Evolutionary conservation across 2,888 invertebrate genomes (phyloP), one percentile per base, ranked within the genome.

Genomic region (Orchestes rusci): DNA sequence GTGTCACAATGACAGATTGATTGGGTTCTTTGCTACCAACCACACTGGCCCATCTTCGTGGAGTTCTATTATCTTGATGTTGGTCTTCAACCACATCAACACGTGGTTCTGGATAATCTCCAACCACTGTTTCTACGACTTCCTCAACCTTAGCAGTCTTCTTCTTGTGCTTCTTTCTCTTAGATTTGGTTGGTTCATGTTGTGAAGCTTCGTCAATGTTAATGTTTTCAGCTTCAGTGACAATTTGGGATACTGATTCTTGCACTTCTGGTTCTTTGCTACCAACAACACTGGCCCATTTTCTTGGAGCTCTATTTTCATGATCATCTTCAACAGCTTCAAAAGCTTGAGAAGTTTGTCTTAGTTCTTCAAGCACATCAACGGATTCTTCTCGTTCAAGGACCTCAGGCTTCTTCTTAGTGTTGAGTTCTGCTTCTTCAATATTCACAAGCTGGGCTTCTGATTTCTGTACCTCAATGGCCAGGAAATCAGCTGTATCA

Each of bases 281-380:
- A n/a, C n/a, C 50, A 35, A 46, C 50, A 5, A 53, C 23, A 39
- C 34, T 49, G 10, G 54, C 47, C 54, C 52, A 54, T n/a, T 27
- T 13, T 31, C 33, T 39, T 12, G 10, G 16, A 12, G 23, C 31
- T 13, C 20, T 16, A 13, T 17, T 13, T 20, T 29, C 41, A 31
- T 19, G 16, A 20, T 16, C n/a, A 13, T 38, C n/a, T n/a, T n/a
- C n/a, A n/a, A 16, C 18, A 32, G 10, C n/a, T n/a, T n/a, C n/a
- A n/a, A 7, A 10, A 10, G 7, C 10, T 23, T 10, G 7, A 23
- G 23, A 23, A 23, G 27, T 10, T 27, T 27, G 12, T 10, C 10
- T 27, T 27, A 27, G 10, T 27, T 2, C 2, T 27, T 27, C 28
- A 27, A 2, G n/a, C n/a, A n/a, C n/a, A n/a, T n/a, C n/a, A n/a